Evolutionary conservation across 1,140 invertebrate genomes (phyloP).

Genomic region (Macrocentrus cingulum): DNA sequence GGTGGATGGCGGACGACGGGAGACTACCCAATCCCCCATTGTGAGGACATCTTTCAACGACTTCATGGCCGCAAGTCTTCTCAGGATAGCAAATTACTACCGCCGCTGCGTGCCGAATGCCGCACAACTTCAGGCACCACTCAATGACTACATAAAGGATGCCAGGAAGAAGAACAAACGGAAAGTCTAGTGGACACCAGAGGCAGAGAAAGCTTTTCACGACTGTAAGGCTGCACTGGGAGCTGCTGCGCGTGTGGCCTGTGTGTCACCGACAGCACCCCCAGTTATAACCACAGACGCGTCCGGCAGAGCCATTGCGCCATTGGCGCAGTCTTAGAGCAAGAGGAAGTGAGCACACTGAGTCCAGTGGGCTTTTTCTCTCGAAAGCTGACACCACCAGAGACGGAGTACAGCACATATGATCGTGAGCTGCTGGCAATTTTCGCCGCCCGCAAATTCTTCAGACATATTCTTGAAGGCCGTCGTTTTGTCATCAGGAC

Average conservation of each 20-base stretch:
- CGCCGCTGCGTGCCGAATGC: constrained; percentile 34
- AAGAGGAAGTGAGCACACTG: constrained; percentile 14
- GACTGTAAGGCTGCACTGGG: background rate
- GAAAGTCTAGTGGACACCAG: constrained; percentile 38
- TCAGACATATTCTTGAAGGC: constrained; percentile 26
- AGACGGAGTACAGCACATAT: constrained; percentile 31
- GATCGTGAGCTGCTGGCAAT: constrained; percentile 40
- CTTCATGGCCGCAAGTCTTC: too few species aligned
- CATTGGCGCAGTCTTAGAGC: constrained; percentile 27
- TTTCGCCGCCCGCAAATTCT: constrained; percentile 20
- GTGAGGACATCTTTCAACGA: too few species aligned
- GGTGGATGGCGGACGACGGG: too few species aligned
- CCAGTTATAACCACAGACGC: constrained; percentile 9
- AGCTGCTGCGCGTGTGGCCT: background rate
- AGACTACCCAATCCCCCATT: too few species aligned
- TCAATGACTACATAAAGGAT: constrained; percentile 30
- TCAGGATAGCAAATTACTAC: too few species aligned
- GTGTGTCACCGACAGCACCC: background rate
- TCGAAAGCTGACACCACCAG: constrained; percentile 24
- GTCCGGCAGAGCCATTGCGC: constrained; percentile 22
- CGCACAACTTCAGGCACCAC: constrained; percentile 27
- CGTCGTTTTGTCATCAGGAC: constrained; percentile 10
- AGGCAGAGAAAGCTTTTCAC: constrained; percentile 24
- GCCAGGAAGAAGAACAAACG: constrained; percentile 37
- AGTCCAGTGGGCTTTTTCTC: constrained; percentile 39